These are phyloP conservation scores for Centrocercus urophasianus DNA, from an alignment of 2,113 vertebrate genomes.

Conservation along the genomic window DNA sequence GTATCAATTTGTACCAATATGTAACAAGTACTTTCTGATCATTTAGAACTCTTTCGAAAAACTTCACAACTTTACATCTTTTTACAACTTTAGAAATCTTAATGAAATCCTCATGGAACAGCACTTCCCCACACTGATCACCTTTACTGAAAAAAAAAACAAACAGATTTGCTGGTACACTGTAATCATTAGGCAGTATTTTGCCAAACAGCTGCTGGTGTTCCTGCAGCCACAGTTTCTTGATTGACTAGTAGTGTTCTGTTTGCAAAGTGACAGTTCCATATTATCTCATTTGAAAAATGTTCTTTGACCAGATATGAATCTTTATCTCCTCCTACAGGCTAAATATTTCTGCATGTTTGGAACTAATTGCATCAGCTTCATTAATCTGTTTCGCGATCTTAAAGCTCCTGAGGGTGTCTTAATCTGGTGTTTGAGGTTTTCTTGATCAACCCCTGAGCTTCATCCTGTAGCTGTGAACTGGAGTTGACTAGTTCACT, in stretches of 20 bases:
- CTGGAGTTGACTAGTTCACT: slow-evolving; percentile 73
- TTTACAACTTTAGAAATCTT: neutral
- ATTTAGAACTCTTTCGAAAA: neutral
- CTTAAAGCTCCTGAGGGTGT: slow-evolving; percentile 33
- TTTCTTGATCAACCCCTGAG: slow-evolving; percentile 13
- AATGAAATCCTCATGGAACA: neutral
- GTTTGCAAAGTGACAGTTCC: slow-evolving; percentile 26
- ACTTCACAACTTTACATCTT: too few species aligned
- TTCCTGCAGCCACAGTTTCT: neutral
- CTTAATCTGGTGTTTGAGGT: slow-evolving; percentile 46
- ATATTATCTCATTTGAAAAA: slow-evolving; percentile 15
- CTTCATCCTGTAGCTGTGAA: slow-evolving; percentile 68
- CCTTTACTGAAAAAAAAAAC: fast-evolving
- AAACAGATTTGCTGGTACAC: neutral
- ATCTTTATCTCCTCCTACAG: slow-evolving; percentile 46
- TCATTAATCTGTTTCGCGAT: slow-evolving; percentile 56
- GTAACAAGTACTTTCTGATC: neutral
- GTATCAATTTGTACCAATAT: neutral
- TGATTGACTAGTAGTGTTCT: neutral
- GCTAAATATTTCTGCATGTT: slow-evolving; percentile 53
- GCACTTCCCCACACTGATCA: neutral
- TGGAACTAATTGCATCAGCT: slow-evolving; percentile 65
- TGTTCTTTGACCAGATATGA: slow-evolving; percentile 15
- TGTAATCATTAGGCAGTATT: neutral
- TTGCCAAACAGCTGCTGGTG: neutral